Evolutionary conservation across 2,888 invertebrate species (phyloP).

Genomic region (Thymelicus acteon): DNA sequence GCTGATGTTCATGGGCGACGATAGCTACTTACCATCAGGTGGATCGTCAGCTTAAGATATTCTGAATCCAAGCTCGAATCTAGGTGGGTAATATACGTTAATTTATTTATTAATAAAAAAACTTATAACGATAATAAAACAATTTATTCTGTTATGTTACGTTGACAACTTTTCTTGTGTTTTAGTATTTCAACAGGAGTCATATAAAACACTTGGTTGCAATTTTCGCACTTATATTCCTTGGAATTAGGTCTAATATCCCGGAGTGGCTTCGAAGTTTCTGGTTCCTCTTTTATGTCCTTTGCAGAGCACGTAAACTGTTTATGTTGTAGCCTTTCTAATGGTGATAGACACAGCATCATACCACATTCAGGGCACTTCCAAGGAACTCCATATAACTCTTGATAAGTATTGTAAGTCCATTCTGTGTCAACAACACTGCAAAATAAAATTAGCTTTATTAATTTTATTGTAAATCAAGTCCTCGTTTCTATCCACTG

Average conservation of each 20-base stretch:
- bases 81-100: too few relatives aligned
- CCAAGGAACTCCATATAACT: slow-evolving; percentile 87
- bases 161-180: slow-evolving; percentile 89
- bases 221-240: slow-evolving; percentile 89
- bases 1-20: too few relatives aligned
- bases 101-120: background rate
- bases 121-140: background rate
- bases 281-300: slow-evolving; percentile 59
- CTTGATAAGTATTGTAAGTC: slow-evolving; percentile 86
- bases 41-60: too few relatives aligned
- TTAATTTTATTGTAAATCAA: background rate
- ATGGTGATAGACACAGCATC: slow-evolving; percentile 85
- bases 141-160: slow-evolving; percentile 56
- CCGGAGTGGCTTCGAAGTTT: slow-evolving; percentile 52
- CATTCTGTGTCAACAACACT: slow-evolving; percentile 88
- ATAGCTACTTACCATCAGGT: too few relatives aligned
- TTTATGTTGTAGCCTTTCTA: slow-evolving; percentile 91
- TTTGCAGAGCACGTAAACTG: slow-evolving; percentile 73
- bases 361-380: slow-evolving; percentile 89
- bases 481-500: too few relatives aligned
- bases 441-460: slow-evolving; percentile 46
- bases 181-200: slow-evolving; percentile 93
- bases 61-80: too few relatives aligned
- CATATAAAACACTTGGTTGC: slow-evolving; percentile 87
- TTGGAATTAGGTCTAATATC: slow-evolving; percentile 83